A percentile compares a stretch with the other conserved stretches of the same genome.
phyloP scores from a whole-genome alignment of 2,113 vertebrate species.

The Diadophis punctatus region DNA sequence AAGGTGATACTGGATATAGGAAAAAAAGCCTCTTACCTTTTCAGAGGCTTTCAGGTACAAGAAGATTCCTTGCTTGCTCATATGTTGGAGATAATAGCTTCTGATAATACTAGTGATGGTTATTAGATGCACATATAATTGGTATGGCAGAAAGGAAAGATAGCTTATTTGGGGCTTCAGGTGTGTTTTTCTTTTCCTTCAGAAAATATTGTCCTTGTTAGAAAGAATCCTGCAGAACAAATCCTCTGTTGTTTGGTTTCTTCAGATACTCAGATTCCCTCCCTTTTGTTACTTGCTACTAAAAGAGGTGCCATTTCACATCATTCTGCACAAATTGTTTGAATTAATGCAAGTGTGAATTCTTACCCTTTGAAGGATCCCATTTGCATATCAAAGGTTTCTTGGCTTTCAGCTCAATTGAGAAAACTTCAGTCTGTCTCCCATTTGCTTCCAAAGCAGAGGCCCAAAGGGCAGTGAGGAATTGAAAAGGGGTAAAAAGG shows the following conservation, averaged over 20 bases:
- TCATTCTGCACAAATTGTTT: conserved; percentile 83
- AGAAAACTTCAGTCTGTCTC: conserved; percentile 81
- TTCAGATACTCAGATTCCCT: conserved; percentile 65
- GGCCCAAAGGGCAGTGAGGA: conserved; percentile 79
- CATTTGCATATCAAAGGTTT: conserved; percentile 97
- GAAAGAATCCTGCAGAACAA: conserved; percentile 68
- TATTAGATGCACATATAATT: conserved; percentile 29
- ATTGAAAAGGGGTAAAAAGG: conserved; percentile 74
- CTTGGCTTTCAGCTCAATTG: conserved; percentile 80
- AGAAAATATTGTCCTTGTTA: conserved; percentile 47
- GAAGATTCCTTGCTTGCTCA: neutral
- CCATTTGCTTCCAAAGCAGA: conserved; percentile 81
- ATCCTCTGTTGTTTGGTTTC: conserved; percentile 68
- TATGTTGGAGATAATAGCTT: neutral
- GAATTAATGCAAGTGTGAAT: conserved; percentile 89
- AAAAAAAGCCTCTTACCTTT: neutral
- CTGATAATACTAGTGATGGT: conserved; percentile 15
- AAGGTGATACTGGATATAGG: neutral
- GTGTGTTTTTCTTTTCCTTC: conserved; percentile 57
- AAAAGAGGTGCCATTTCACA: conserved; percentile 79
- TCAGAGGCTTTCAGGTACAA: neutral
- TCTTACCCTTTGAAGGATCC: conserved; percentile 85
- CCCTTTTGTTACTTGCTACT: conserved; percentile 72
- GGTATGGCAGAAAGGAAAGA: conserved; percentile 37
- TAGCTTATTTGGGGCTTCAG: conserved; percentile 55